Conservation (phyloP, 2,888 invertebrate genomes). For the Liodrosophila aerea region DNA sequence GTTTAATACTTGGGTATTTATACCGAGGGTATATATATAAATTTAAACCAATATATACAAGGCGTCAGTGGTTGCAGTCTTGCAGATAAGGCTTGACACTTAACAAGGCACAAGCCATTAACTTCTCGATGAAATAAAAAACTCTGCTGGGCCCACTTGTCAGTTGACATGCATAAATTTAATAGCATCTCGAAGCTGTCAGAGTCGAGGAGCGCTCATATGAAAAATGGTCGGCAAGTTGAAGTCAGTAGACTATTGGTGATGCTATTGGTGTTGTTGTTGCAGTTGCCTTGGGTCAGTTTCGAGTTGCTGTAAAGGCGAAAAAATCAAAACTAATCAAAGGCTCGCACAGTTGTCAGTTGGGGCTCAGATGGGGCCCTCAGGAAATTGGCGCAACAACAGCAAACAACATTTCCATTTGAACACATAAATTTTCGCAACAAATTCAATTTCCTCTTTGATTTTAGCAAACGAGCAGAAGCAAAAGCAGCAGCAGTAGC, state of each 20-base stretch:
- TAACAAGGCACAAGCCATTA: slow-evolving; percentile 70
- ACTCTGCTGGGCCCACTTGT: slow-evolving; percentile 45
- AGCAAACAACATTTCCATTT: slow-evolving; percentile 74
- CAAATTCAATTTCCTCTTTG: slow-evolving; percentile 77
- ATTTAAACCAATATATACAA: too few species aligned
- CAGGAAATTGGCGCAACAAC: slow-evolving; percentile 70
- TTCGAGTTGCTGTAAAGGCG: slow-evolving; percentile 26
- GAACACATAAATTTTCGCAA: slow-evolving; percentile 74
- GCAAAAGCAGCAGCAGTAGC: slow-evolving; percentile 23
- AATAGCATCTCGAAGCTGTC: slow-evolving; percentile 31
- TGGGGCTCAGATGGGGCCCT: slow-evolving; percentile 33
- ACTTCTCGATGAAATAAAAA: slow-evolving; percentile 37
- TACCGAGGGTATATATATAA: too few species aligned
- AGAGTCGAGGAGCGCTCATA: slow-evolving; percentile 5
- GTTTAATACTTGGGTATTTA: too few species aligned
- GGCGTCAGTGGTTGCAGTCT: slow-evolving; percentile 30
- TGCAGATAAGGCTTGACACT: slow-evolving; percentile 60
- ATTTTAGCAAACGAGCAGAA: slow-evolving; percentile 71
- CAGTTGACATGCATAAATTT: slow-evolving; percentile 70
- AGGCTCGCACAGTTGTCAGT: slow-evolving; percentile 47
- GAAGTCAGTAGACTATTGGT: neutral
- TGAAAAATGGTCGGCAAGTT: slow-evolving; percentile 6
- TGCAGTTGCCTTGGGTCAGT: slow-evolving; percentile 42
- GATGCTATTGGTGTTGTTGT: slow-evolving; percentile 1
- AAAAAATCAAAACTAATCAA: slow-evolving; percentile 68